Evolutionary conservation across 2,888 invertebrate genomes (phyloP), one percentile per base, ranked within the genome.

Genomic region (Tipula lateralis): DNA sequence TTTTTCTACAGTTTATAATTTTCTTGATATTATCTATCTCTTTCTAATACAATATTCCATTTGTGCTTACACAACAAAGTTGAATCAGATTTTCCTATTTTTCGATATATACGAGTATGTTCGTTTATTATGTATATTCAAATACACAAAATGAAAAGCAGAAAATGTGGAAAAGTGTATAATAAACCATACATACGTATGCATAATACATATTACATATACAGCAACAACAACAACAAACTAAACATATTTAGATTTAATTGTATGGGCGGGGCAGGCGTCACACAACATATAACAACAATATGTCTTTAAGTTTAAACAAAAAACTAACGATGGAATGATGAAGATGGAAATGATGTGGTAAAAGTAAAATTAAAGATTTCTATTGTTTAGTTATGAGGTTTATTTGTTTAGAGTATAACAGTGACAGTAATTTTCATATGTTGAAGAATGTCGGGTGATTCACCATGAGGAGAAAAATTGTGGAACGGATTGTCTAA

Each of bases 201-300:
- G n/a, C n/a, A n/a, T 3, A 39, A 13, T 13, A 13, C 13, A 39
- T 9, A 66, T 66, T 2, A 66, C 9, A 24, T 66, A 66, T 24
- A n/a, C 3, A 66, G 24, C 66, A 66, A 66, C 24, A 66, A 66
- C 19, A 66, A 24, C n/a, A n/a, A n/a, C n/a, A 19, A 24, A 24
- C 19, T 13, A 9, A 7, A 50, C 50, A 66, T 66, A 66, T 66
- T 66, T 66, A 66, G 24, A 66, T 66, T 66, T 66, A 66, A 66
- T 66, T 66, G 66, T 66, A 66, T 66, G 66, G 66, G 66, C 66
- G 66, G 66, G 66, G 66, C 66, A 24, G 66, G 66, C 66, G 66
- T 66, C 66, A 66, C 6, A 66, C 66, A 66, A 66, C 66, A 66
- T 66, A 66, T 24, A 66, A 66, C 66, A 66, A 66, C 24, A 24